Percentiles rank a stretch among this genome's conserved stretches.
phyloP scores from a whole-genome alignment of 2,113 vertebrate species.

The Tympanuchus pallidicinctus region DNA sequence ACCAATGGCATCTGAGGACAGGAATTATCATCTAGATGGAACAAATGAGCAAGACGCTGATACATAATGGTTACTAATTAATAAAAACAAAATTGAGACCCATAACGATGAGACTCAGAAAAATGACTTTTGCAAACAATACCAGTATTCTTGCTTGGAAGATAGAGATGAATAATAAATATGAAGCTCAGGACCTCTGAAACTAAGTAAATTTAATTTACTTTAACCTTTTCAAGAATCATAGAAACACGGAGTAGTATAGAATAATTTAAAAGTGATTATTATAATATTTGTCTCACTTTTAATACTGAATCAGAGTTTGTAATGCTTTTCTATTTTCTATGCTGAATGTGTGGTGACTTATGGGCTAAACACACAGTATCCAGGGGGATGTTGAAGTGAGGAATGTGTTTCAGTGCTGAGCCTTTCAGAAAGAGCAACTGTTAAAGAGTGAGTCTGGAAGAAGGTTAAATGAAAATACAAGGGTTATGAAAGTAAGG shows the following conservation, averaged over 20 bases:
- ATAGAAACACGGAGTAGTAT: not conserved
- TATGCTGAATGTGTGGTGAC: not conserved
- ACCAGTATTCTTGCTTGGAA: not conserved
- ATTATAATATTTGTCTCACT: not conserved
- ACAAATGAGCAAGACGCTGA: conserved; percentile 24
- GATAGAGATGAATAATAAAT: not conserved
- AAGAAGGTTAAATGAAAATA: not conserved
- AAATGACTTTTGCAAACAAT: conserved; percentile 41
- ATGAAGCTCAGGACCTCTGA: not conserved
- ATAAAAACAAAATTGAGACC: conserved; percentile 24
- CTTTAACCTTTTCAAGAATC: not conserved
- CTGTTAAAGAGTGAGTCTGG: not conserved
- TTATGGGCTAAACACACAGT: not conserved
- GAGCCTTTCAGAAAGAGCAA: not conserved
- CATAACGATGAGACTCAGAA: conserved; percentile 20
- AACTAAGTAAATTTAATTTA: not conserved
- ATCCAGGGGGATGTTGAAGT: not conserved
- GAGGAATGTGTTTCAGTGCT: not conserved
- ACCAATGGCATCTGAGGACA: conserved; percentile 25
- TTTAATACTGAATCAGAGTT: not conserved
- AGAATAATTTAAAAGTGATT: not conserved
- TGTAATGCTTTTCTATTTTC: not conserved
- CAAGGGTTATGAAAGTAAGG: not conserved
- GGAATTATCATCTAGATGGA: conserved; percentile 34
- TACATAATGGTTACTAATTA: conserved; percentile 19